A percentile compares a stretch with the other conserved stretches of the same genome.
These are phyloP conservation scores for Leptocoma aspasia DNA, from an alignment of 2,113 vertebrate genomes.

Conservation along the genomic window DNA sequence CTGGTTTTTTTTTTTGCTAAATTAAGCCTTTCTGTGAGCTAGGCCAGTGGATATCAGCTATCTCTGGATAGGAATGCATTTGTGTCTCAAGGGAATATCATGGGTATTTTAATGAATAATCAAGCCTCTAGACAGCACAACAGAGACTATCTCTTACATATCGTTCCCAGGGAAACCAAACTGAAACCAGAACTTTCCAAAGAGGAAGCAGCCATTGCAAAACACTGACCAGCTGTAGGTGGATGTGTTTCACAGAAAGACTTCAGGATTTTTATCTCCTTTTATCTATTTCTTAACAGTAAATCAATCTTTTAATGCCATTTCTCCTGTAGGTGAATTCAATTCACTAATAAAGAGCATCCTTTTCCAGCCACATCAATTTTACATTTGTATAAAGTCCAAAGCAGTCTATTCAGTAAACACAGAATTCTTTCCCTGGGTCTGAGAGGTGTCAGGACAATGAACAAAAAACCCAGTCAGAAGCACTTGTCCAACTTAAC, in stretches of 20 bases:
- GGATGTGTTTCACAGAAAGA: constrained; percentile 2
- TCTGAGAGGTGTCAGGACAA: neutral
- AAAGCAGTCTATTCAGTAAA: neutral
- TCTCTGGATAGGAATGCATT: neutral
- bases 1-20: neutral
- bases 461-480: neutral
- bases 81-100: constrained; percentile 9
- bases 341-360: neutral
- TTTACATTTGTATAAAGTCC: neutral
- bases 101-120: constrained; percentile 30
- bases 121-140: constrained; percentile 8
- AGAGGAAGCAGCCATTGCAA: neutral
- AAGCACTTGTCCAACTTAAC: neutral
- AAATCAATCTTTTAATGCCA: neutral
- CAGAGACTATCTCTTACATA: constrained; percentile 16
- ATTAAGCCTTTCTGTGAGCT: neutral
- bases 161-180: constrained; percentile 46
- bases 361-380: neutral
- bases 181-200: constrained; percentile 45
- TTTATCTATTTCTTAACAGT: neutral
- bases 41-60: constrained; percentile 27
- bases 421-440: neutral
- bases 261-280: neutral
- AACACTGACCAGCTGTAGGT: constrained; percentile 27
- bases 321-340: neutral